Base-by-base conservation (phyloP, 2,113 vertebrate genomes). In the Pterophyllum scalare region DNA sequence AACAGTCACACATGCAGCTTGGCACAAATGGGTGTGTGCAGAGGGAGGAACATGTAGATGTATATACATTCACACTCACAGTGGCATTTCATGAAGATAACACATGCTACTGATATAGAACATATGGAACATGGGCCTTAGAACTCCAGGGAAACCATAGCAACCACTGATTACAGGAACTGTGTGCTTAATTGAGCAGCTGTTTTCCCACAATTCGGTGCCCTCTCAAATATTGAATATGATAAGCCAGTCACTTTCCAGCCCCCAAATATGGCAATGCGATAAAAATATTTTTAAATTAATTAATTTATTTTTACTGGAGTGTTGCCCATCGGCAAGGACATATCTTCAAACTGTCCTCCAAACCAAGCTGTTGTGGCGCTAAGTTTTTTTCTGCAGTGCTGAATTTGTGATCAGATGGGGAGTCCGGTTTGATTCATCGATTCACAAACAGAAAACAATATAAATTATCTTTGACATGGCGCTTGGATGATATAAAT, bases 91-190 rank as follows among this genome's bases (percentile, higher is more conserved):
- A 85, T 82, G 72, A 59, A 72, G 22, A 79, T n/a, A 89, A 65
- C 62, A 82, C 84, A 90, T 79, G 84, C 58, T 72, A 38, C 58
- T 77, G 10, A 86, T 85, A 26, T 43, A 65, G n/a, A 90, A 76
- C 91, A 94, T 90, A 91, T 92, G 88, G 85, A 62, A 72, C 67
- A 60, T 3, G 7, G 40, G 49, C 17, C 60, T 31, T 54, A 31
- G 57, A 76, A 56, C 81, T 80, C 82, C 13, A 20, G 81, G 86
- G 88, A 91, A 87, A 88, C 82, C 87, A 85, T 64, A 81, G 88
- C 79, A 86, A 88, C 80, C 82, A 59, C 75, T 89, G 80, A 93
- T 92, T 82, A 88, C 84, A 89, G 65, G 83, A 86, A 87, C 75
- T 76, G 80, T 67, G 75, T 60, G 62, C 84, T 87, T 90, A 91